Conservation (phyloP, 2,113 vertebrate genomes). For the Poicephalus gulielmi region DNA sequence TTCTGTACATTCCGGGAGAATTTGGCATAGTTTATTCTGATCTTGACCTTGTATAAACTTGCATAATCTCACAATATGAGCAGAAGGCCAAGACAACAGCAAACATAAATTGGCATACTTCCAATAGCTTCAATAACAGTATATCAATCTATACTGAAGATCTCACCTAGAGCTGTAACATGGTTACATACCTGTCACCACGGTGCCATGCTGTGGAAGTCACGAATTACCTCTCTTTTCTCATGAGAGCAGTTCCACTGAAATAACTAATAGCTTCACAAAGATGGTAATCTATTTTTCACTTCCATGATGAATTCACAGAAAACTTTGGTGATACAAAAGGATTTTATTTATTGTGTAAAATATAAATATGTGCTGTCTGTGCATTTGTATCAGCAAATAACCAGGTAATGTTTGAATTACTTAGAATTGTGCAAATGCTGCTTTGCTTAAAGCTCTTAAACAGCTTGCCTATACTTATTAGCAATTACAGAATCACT, state of each 20-base stretch:
- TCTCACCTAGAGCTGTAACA: background rate
- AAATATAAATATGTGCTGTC: background rate
- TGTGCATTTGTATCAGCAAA: background rate
- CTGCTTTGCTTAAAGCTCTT: background rate
- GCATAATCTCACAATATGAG: background rate
- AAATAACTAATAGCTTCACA: background rate
- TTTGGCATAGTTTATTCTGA: background rate
- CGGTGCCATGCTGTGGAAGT: background rate
- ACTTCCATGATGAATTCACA: background rate
- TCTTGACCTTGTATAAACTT: background rate
- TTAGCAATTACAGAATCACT: background rate
- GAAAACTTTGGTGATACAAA: background rate
- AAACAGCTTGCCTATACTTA: background rate
- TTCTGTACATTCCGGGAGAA: background rate
- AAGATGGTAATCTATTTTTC: background rate
- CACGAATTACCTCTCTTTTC: background rate
- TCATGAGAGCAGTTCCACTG: background rate
- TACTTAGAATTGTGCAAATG: background rate
- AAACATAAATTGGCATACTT: background rate
- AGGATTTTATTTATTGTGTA: background rate
- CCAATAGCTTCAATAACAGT: background rate
- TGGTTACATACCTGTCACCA: background rate
- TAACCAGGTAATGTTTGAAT: background rate
- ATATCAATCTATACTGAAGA: background rate
- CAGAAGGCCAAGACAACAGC: background rate